These are phyloP conservation scores for Mastomys coucha DNA, from an alignment of 2,113 vertebrate genomes.

Conservation along the genomic window DNA sequence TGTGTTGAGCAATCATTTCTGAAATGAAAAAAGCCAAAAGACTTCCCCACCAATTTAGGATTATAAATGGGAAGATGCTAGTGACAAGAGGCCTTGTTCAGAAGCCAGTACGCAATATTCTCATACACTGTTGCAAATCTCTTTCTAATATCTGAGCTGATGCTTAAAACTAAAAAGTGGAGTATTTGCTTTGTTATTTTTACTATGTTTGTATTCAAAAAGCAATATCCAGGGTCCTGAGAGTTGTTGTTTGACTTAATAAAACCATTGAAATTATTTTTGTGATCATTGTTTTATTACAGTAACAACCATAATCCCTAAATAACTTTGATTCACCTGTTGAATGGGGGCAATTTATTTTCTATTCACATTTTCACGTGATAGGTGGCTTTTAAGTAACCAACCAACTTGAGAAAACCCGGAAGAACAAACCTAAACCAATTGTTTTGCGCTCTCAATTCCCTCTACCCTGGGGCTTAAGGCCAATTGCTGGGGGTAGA, in stretches of 20 bases:
- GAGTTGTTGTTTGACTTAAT: constrained; percentile 71
- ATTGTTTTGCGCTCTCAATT: constrained; percentile 14
- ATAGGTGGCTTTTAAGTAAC: constrained; percentile 40
- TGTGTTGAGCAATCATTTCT: constrained; percentile 79
- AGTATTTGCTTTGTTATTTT: constrained; percentile 70
- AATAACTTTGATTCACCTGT: constrained; percentile 58
- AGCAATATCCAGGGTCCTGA: constrained; percentile 45
- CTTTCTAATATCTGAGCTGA: constrained; percentile 57
- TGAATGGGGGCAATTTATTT: constrained; percentile 44
- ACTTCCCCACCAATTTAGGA: constrained; percentile 42
- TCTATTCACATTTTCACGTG: constrained; percentile 40
- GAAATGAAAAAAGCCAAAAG: constrained; percentile 75
- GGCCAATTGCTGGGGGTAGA: constrained; percentile 3
- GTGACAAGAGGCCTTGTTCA: constrained; percentile 62
- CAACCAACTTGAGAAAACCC: background rate
- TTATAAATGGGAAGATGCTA: constrained; percentile 65
- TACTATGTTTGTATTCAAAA: constrained; percentile 52
- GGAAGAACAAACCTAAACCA: constrained; percentile 40
- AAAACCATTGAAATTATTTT: constrained; percentile 72
- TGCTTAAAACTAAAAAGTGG: constrained; percentile 62
- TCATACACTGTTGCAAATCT: constrained; percentile 63
- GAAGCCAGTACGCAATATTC: constrained; percentile 63
- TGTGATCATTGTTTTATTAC: constrained; percentile 72
- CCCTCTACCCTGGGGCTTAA: background rate
- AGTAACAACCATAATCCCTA: background rate